These are phyloP conservation scores for Lycorma delicatula DNA, from an alignment of 1,140 invertebrate genomes.

Conservation along the genomic window DNA sequence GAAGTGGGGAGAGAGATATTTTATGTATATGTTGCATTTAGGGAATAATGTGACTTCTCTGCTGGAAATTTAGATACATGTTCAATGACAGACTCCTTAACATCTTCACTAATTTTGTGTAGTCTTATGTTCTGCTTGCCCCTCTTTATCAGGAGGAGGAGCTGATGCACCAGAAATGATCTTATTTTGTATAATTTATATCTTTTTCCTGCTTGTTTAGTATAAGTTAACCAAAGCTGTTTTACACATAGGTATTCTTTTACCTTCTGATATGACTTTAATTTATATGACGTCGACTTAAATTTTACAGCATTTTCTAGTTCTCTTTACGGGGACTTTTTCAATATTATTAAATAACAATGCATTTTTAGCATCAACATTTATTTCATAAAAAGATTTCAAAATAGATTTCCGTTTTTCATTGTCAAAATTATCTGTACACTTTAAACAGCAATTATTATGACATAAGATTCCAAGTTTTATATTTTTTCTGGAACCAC, in stretches of 20 bases:
- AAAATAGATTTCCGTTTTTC: background rate
- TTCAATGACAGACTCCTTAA: background rate
- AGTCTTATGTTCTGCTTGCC: constrained; percentile 1
- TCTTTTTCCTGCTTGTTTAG: constrained; percentile 1
- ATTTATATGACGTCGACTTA: no score
- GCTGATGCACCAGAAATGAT: background rate
- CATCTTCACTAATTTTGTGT: constrained; percentile 6
- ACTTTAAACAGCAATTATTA: constrained; percentile 2
- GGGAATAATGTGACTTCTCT: constrained; percentile 1
- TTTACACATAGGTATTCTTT: no score
- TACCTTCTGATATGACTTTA: no score
- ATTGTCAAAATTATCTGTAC: background rate
- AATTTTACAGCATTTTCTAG: no score
- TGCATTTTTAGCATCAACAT: background rate
- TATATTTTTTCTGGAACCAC: no score
- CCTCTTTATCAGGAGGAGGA: constrained; percentile 9
- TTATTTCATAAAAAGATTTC: background rate
- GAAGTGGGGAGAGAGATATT: background rate
- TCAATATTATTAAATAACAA: background rate
- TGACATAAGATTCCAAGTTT: background rate
- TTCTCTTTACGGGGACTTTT: no score
- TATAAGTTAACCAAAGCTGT: background rate
- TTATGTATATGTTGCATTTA: constrained; percentile 1
- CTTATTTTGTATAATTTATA: background rate
- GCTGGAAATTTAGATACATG: background rate